phyloP scores from a whole-genome alignment of 2,113 vertebrate genomes.

The Sprattus sprattus region DNA sequence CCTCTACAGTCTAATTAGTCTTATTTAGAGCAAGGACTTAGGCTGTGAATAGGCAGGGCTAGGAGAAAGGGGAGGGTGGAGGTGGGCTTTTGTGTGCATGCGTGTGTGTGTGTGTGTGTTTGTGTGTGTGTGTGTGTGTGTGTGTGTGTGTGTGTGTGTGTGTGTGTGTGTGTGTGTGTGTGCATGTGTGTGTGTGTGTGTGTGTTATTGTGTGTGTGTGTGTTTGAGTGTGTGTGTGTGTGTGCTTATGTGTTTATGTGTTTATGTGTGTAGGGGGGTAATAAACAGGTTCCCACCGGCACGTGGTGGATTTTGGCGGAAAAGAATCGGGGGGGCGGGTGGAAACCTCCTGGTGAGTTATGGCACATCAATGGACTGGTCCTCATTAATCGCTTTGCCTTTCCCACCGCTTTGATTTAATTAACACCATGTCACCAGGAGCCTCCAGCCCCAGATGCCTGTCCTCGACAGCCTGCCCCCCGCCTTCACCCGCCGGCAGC shows the following conservation, averaged over 20 bases:
- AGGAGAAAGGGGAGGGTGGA: not conserved
- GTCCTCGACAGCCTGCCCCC: conserved; percentile 18
- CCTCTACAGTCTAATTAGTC: conserved; percentile 34
- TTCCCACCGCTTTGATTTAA: conserved; percentile 47
- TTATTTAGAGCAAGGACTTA: not conserved
- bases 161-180: conserved; percentile 22
- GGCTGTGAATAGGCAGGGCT: not conserved
- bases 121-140: not conserved
- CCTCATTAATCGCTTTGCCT: conserved; percentile 56
- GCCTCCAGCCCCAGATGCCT: conserved; percentile 25
- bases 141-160: not conserved
- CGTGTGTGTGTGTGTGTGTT: not conserved
- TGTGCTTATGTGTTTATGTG: no score
- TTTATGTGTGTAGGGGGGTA: not conserved
- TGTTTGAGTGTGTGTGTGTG: not conserved
- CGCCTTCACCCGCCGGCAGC: not conserved
- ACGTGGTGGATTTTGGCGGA: not conserved
- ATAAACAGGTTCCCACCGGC: not conserved
- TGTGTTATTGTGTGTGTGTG: not conserved
- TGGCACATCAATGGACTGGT: conserved; percentile 57
- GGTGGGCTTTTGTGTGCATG: not conserved
- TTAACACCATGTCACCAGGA: conserved; percentile 46
- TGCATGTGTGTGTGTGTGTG: conserved; percentile 1
- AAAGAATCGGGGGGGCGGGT: conserved; percentile 1
- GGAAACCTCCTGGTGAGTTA: conserved; percentile 51